phyloP scores from a whole-genome alignment of 2,113 vertebrate species.

The Gadus macrocephalus region DNA sequence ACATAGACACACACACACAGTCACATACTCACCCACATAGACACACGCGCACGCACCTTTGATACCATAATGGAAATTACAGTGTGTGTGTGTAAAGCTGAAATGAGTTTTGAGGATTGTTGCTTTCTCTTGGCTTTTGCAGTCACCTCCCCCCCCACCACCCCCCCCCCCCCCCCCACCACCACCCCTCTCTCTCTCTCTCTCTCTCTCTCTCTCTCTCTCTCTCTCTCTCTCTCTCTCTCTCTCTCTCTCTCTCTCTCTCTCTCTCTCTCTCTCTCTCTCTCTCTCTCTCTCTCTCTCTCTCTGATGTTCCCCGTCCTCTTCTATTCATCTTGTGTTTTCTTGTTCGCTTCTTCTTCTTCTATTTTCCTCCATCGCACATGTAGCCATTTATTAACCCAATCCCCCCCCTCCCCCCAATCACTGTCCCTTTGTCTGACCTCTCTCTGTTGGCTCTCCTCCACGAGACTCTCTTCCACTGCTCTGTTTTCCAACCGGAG shows the following conservation, averaged over 20 bases:
- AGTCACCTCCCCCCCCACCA: background rate
- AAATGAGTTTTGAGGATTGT: constrained; percentile 23
- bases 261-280: background rate
- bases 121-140: background rate
- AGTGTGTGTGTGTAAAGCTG: constrained; percentile 11
- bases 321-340: background rate
- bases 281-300: background rate
- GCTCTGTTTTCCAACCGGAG: no score
- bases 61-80: constrained; percentile 14
- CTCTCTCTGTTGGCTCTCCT: no score
- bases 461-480: no score
- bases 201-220: background rate
- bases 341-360: background rate
- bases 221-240: background rate
- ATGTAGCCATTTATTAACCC: background rate
- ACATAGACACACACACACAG: background rate
- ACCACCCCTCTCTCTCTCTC: background rate
- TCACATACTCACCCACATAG: background rate
- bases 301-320: background rate
- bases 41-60: background rate
- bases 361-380: background rate
- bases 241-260: background rate
- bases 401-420: background rate
- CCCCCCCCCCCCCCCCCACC: no score
- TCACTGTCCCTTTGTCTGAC: no score